Base-by-base conservation (phyloP, 2,797 vertebrate species). In the Microctenopoma steveboyesi region DNA sequence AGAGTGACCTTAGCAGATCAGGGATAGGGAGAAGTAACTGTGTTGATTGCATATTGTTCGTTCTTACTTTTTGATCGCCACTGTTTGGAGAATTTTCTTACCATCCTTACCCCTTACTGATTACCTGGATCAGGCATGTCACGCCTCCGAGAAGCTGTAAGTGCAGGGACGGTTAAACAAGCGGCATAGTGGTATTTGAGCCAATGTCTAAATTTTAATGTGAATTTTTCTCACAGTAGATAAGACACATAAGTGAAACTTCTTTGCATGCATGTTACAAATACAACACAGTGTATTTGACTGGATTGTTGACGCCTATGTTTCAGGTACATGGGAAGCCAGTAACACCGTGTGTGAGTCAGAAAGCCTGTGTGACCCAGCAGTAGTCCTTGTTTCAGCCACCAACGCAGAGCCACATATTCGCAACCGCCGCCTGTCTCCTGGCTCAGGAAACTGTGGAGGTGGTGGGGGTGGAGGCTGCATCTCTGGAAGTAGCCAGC, bases 361-460 rank as follows among this genome's bases (percentile, higher is more conserved):
- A 0, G 94, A 95, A 72, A 82, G 88, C n/a, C 76, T 95, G 73
- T 95, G 95, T 16, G 95, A 95, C 46, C 93, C 93, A 52, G 91
- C 93, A 14, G 94, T 92, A 14, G 94, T 92, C 64, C 92, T 95
- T 0, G 94, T 95, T 16, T 92, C 94, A n/a, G 86, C 94, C 43
- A 76, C 94, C 40, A 94, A 94, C 69, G 83, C 95, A 0, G 94
- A 94, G 78, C 93, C 94, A 0, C 94, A 95, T 58, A 94, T 95
- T 61, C 94, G 95, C 22, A 95, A 95, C 85, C 92, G 95, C 0
- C 94, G 95, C 43, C 78, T 95, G n/a, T 95, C 94, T 22, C 94
- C 94, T 0, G 94, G 93, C 60, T 94, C 93, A 0, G 92, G 93
- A 30, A 92, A 89, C 84, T 91, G 93, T 6, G 94, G 92, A 13